Evolutionary conservation across 2,888 invertebrate species (phyloP), one percentile per base, ranked within the genome.

Genomic region (Harpalus rubripes): DNA sequence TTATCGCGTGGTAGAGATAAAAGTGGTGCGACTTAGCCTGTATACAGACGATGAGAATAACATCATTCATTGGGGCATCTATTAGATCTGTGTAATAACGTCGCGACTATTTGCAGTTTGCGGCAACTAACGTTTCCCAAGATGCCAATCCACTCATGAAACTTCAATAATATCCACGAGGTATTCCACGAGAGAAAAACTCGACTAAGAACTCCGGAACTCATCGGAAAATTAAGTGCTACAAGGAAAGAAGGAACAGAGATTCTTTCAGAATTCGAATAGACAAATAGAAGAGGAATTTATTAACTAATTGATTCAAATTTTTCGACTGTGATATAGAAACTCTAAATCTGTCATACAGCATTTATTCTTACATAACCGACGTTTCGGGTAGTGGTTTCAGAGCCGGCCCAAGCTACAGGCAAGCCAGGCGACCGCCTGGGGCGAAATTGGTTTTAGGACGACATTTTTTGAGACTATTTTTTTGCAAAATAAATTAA

Each of bases 51-150:
- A 84, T 84, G 84, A 84, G 78, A 78, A 84, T 84, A 84, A 84
- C 84, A 84, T 84, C 84, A 84, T 78, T 84, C 84, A 84, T 84
- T 84, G 78, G 84, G 65, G 78, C 84, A 78, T 84, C 84, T 84
- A 84, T 84, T 84, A 84, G 84, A 84, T 84, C 84, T 84, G 84
- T 65, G 84, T 78, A 84, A 84, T 84, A 84, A 84, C 84, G 84
- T 78, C 78, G 84, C 78, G 78, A 84, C 84, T 84, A 84, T 84
- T 84, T 84, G 84, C 84, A 84, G 84, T 84, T 84, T 84, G 84
- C 65, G 84, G 84, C 44, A 84, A 84, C 78, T 84, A 84, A 84
- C 84, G 84, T 52, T 22, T 84, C 84, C 84, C 84, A 22, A 32
- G 78, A 56, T 78, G 78, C 78, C 84, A 65, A 84, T 84, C 84